Base-by-base conservation (phyloP, 2,113 vertebrate genomes). In the Cavia aperea region DNA sequence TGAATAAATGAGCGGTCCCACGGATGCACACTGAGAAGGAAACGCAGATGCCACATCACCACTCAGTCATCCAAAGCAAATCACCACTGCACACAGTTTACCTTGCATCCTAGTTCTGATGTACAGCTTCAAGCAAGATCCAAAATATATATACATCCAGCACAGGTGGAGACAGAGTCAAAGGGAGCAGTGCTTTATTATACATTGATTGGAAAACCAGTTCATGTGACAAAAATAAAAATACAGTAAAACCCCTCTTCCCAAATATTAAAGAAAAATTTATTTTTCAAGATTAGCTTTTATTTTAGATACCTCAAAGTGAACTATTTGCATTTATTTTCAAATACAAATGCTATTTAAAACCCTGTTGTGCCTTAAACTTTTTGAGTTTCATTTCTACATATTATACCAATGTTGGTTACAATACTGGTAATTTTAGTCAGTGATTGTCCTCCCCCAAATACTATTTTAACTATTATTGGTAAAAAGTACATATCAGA, bases 111-210 rank as follows among this genome's bases (percentile, higher is more conserved):
- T 56, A 33, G 1, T 2, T 10, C 63, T 89, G 51, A 89, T 5
- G 33, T 51, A 7, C 5, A 51, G 1, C 54, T 15, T 58, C 62
- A 87, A 65, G 51, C 24, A 18, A 81, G 6, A 31, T 62, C 12
- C 1, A 16, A 65, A 84, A 72, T 33, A 46, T 6, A 77, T 6
- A 58, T 18, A 82, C 1, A 63, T 9, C n/a, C 12, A 23, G 18
- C 36, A 31, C 9, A 46, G 15, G 49, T 16, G 29, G 26, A 68
- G 58, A 12, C 0, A 79, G 33, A 70, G 60, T 39, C 33, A 88
- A 60, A 79, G 3, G 7, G 31, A n/a, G 19, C 1, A 54, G 3
- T 36, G 1, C 1, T 11, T 56, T 13, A n/a, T 21, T 46, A 54
- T 39, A 60, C 11, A 63, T 13, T 33, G 5, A 7, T 21, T 19